Evolutionary conservation across 2,113 vertebrate species (phyloP).

Genomic region (Eurypyga helias): DNA sequence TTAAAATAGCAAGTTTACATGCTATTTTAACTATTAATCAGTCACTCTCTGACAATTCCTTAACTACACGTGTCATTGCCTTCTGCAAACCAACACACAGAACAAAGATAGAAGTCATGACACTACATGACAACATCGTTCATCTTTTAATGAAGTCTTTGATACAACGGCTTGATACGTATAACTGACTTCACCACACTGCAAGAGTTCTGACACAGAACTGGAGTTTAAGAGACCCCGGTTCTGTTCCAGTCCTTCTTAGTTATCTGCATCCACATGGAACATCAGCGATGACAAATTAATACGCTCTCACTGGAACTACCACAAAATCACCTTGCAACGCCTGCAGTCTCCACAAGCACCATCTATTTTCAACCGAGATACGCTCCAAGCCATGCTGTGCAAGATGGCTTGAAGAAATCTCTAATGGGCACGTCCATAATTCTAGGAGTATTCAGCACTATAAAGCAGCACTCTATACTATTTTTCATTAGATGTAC

Average conservation of each 20-base stretch:
- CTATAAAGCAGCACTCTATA: not conserved
- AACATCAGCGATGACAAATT: not conserved
- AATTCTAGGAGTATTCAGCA: not conserved
- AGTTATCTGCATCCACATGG: not conserved
- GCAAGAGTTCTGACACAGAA: not conserved
- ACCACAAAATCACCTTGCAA: not conserved
- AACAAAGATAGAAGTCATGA: not conserved
- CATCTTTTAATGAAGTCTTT: not conserved
- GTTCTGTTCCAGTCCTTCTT: not conserved
- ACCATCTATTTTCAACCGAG: not conserved
- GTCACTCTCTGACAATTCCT: not conserved
- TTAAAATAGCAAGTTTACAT: not conserved
- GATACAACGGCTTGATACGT: not conserved
- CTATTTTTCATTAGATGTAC: not conserved
- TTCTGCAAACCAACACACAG: not conserved
- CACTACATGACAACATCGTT: not conserved
- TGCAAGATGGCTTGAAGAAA: not conserved
- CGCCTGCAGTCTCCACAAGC: not conserved
- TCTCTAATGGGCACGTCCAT: rapidly evolving
- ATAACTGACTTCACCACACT: not conserved
- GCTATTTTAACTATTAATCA: not conserved
- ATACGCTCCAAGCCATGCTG: too few species aligned
- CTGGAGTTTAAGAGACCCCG: not conserved
- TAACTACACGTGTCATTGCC: not conserved
- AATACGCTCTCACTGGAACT: not conserved